Base-by-base conservation (phyloP, 2,888 invertebrate species). In the Cyclophora albipunctata region DNA sequence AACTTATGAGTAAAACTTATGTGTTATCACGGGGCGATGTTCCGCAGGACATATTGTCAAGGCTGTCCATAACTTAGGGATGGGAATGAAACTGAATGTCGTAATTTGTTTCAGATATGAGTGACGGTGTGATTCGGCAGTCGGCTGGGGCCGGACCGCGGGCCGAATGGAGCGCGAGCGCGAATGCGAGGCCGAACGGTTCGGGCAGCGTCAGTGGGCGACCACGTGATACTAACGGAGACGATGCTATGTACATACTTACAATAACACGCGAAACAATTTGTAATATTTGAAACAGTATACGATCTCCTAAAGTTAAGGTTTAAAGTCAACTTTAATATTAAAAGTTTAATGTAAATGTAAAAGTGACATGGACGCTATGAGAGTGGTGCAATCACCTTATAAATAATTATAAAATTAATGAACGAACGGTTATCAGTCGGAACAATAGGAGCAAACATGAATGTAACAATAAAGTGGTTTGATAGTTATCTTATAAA, bases 271-370 rank as follows among this genome's bases (percentile, higher is more conserved):
- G 74, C 78, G 75, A 81, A 77, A 83, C 81, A 77, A 85, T 88
- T 88, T 88, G 87, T 88, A 87, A 88, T 88, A 88, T 85, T 87
- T 87, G 84, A 88, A 88, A 87, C 85, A 81, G 88, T 88, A 88
- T 88, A 88, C 88, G 88, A 88, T 88, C 88, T 88, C 88, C 88
- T 88, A 88, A 84, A 67, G 84, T 83, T 88, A 88, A 88, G 87
- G 79, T 84, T 83, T 83, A 84, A 87, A 87, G 88, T 87, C 88
- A 88, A 86, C 85, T 81, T 76, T 84, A 87, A 85, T 80, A 79
- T 80, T 87, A 81, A 84, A 84, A 78, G 70, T 52, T 54, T 54
- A 59, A 59, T 71, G 71, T 81, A 83, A 84, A 84, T 80, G 76
- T 71, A 70, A 72, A 81, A 81, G 81, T 84, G 84, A 83, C 71